Evolutionary conservation across 1,140 invertebrate genomes (phyloP).

Genomic region (Pseudomyrmex concolor): DNA sequence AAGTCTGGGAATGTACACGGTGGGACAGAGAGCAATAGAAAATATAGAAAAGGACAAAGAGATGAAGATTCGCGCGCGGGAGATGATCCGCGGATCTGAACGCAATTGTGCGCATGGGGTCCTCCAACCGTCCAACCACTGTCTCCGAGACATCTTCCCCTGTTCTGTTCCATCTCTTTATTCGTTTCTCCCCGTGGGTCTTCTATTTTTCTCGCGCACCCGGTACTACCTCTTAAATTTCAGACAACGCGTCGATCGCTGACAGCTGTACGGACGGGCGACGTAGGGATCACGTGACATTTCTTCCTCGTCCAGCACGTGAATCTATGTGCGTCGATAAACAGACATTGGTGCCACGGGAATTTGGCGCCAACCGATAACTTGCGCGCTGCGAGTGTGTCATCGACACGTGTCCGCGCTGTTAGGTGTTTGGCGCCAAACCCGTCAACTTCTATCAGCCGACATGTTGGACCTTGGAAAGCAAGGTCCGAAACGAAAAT

Average conservation of each 20-base stretch:
- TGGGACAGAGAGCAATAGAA: constrained; percentile 44
- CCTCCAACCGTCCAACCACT: constrained; percentile 2
- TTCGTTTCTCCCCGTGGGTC: constrained; percentile 14
- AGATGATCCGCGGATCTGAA: constrained; percentile 24
- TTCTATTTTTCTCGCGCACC: constrained; percentile 44
- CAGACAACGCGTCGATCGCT: constrained; percentile 14
- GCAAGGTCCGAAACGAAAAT: background rate
- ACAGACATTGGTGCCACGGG: too few relatives aligned
- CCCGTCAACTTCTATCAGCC: background rate
- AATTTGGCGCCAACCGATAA: constrained; percentile 29
- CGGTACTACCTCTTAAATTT: constrained; percentile 25
- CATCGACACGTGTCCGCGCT: constrained; percentile 27
- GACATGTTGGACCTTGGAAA: background rate
- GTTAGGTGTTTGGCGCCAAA: constrained; percentile 42
- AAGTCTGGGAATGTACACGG: constrained; percentile 4
- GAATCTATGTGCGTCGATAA: background rate
- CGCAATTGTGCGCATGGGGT: background rate
- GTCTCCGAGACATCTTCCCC: constrained; percentile 3
- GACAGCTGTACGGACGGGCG: constrained; percentile 32
- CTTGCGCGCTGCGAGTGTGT: background rate
- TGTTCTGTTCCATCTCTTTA: background rate
- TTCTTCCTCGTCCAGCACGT: background rate
- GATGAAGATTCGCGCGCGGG: constrained; percentile 18
- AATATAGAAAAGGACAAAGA: constrained; percentile 48
- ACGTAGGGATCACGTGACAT: background rate